A percentile compares a stretch with the other conserved stretches of the same genome.
Conservation (phyloP, 2,888 invertebrate species). For the Euzophera pinguis region DNA sequence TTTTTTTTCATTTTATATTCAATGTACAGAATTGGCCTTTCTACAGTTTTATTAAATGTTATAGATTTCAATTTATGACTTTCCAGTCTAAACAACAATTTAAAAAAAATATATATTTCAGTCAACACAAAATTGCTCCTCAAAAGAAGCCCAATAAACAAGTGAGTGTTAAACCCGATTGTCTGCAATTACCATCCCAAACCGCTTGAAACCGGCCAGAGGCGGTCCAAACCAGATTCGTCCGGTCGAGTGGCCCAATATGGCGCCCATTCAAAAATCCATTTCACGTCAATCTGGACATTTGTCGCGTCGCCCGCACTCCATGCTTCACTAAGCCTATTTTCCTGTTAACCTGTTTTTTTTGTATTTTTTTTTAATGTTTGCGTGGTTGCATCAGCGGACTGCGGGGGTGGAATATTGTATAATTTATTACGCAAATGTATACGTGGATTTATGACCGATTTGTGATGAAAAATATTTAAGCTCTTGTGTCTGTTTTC, state of each 20-base stretch:
- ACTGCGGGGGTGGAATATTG: neutral
- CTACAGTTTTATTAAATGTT: too few relatives aligned
- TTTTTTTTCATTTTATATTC: too few relatives aligned
- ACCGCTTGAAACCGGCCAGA: constrained; percentile 30
- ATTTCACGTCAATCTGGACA: constrained; percentile 75
- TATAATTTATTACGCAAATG: neutral
- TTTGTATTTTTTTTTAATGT: constrained; percentile 7
- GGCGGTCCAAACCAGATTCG: constrained; percentile 36
- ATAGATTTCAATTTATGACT: too few relatives aligned
- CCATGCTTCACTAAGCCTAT: neutral
- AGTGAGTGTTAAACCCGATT: constrained; percentile 20
- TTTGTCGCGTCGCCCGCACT: constrained; percentile 40
- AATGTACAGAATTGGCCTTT: too few relatives aligned
- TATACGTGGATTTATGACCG: neutral
- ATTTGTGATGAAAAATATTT: neutral
- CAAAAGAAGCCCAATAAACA: constrained; percentile 26
- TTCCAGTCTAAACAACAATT: neutral
- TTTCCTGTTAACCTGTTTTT: constrained; percentile 4
- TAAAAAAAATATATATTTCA: neutral
- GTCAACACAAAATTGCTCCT: constrained; percentile 8
- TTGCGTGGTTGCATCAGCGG: constrained; percentile 11
- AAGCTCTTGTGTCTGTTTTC: too few relatives aligned
- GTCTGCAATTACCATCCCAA: constrained; percentile 32
- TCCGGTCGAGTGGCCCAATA: constrained; percentile 50
- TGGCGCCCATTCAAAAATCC: constrained; percentile 60